A percentile compares a stretch with the other conserved stretches of the same genome.
Conservation (phyloP, 2,888 invertebrate genomes). For the Omphaloscelis lunosa region DNA sequence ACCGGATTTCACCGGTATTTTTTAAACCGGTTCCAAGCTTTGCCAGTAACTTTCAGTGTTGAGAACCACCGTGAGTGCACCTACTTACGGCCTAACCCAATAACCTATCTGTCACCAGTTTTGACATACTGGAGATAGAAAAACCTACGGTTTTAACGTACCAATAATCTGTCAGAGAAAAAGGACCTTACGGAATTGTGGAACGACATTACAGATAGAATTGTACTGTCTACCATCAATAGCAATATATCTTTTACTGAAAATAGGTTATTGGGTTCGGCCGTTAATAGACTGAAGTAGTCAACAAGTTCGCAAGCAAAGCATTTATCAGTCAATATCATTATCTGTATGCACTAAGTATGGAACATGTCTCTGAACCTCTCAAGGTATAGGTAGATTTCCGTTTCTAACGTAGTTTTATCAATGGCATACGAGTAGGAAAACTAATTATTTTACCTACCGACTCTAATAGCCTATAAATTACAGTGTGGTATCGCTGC, state of each 20-base stretch:
- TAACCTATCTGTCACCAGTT: no score
- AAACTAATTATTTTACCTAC: neutral
- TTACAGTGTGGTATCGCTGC: neutral
- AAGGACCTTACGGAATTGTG: no score
- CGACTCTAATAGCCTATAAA: slow-evolving; percentile 5
- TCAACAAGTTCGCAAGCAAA: neutral
- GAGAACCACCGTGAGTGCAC: neutral
- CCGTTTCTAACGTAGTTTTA: neutral
- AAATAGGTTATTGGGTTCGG: no score
- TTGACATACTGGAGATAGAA: no score
- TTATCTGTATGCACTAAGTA: neutral
- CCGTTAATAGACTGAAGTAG: neutral
- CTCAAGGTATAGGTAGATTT: neutral
- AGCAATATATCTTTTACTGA: no score
- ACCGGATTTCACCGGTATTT: no score
- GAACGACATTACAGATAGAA: no score
- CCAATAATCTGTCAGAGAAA: no score
- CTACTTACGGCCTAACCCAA: neutral
- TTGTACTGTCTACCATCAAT: no score
- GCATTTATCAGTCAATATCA: neutral
- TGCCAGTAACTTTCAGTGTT: neutral
- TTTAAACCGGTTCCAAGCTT: no score
- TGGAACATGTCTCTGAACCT: neutral
- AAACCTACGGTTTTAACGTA: no score
- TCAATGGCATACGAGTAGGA: slow-evolving; percentile 3